phyloP scores from a whole-genome alignment of 2,888 invertebrate genomes.

The Subacronicta megacephala region DNA sequence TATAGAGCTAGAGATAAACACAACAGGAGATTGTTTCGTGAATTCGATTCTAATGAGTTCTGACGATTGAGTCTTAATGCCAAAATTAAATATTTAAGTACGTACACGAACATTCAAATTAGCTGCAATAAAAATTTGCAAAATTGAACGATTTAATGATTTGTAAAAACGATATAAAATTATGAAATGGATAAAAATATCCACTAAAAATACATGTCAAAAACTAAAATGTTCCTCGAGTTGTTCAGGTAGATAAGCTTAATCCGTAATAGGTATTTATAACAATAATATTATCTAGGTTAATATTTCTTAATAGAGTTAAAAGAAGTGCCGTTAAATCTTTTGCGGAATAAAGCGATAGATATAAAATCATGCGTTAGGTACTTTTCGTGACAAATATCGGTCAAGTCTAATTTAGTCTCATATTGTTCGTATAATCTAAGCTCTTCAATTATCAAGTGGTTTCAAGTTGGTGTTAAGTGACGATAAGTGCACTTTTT shows the following conservation, averaged over 20 bases:
- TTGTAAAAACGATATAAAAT: no score
- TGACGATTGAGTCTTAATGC: slow-evolving; percentile 10
- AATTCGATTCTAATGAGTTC: slow-evolving; percentile 24
- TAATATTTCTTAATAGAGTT: not conserved
- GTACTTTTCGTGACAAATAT: slow-evolving; percentile 5
- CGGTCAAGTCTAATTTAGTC: slow-evolving; percentile 28
- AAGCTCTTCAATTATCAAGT: not conserved
- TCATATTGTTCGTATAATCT: slow-evolving; percentile 12
- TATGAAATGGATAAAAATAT: no score
- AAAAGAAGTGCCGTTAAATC: not conserved
- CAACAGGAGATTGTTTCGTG: slow-evolving; percentile 26
- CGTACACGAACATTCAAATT: no score
- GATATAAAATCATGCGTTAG: not conserved
- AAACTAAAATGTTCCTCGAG: no score
- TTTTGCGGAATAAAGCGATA: slow-evolving; percentile 6
- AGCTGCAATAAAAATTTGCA: no score
- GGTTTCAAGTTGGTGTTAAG: not conserved
- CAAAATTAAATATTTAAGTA: not conserved
- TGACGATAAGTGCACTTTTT: no score
- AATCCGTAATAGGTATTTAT: no score
- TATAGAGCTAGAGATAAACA: slow-evolving; percentile 30
- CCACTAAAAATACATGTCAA: no score
- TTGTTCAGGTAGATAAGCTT: no score
- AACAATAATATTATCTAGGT: no score
- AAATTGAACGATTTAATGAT: no score